These are phyloP conservation scores for Oncorhynchus clarkii DNA, from an alignment of 2,113 vertebrate genomes.

Conservation along the genomic window DNA sequence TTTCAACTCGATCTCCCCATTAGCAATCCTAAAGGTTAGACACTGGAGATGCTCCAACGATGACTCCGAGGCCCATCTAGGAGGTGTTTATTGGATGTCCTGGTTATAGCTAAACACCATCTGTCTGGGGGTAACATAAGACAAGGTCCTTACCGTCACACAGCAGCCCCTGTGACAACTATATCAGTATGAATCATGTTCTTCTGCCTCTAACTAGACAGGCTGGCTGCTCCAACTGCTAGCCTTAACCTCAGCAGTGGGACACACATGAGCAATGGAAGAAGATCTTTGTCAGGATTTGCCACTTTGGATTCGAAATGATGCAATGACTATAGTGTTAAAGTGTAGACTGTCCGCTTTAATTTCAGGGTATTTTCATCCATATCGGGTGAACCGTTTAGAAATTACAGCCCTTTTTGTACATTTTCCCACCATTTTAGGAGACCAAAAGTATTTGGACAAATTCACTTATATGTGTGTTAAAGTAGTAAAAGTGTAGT, in stretches of 20 bases:
- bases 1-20: background rate
- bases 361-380: too few species aligned
- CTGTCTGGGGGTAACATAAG: slow-evolving; percentile 21
- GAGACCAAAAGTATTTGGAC: too few species aligned
- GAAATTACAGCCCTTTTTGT: too few species aligned
- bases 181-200: slow-evolving; percentile 5
- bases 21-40: slow-evolving; percentile 11
- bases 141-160: background rate
- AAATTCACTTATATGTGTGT: too few species aligned
- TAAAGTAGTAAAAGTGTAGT: too few species aligned
- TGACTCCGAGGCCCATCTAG: slow-evolving; percentile 6
- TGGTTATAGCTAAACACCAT: background rate
- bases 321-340: too few species aligned
- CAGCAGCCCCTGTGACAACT: background rate
- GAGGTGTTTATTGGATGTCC: slow-evolving; percentile 33
- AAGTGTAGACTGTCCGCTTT: too few species aligned
- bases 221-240: background rate
- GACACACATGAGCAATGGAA: background rate
- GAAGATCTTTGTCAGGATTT: too few species aligned
- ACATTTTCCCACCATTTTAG: too few species aligned
- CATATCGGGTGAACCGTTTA: too few species aligned
- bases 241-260: background rate
- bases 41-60: slow-evolving; percentile 15
- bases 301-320: background rate
- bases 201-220: slow-evolving; percentile 9